Base-by-base conservation (phyloP, 2,888 invertebrate species). In the Diploptera punctata region DNA sequence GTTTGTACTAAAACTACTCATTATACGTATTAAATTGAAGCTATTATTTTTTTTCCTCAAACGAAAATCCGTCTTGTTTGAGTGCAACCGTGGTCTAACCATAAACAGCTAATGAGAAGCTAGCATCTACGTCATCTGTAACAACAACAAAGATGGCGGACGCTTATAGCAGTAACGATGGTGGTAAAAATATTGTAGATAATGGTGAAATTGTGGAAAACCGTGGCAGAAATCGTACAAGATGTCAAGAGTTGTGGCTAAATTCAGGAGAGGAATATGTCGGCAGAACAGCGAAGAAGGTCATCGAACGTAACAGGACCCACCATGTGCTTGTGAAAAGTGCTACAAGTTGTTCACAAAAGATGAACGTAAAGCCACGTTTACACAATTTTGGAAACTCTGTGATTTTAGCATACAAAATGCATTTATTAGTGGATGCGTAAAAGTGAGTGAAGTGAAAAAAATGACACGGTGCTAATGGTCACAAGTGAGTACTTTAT, bases 181-280 rank as follows among this genome's bases (percentile, higher is more conserved):
- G n/a, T 47, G 47, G 10, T 47, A n/a, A n/a, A 47, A 47, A n/a
- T 47, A n/a, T 9, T n/a, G 47, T 13, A n/a, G n/a, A n/a, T n/a
- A n/a, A n/a, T n/a, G n/a, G n/a, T n/a, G n/a, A n/a, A n/a, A 47
- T 4, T 1, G 1, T 24, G 57, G 57, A 57, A 57, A 57, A 57
- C n/a, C 57, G 10, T 57, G 57, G 10, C 7, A 57, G 26, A 57
- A 24, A 57, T 24, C 7, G 26, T 7, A 21, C 21, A 57, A 57
- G 26, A 24, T 1, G 5, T 57, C 1, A 16, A 3, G 43, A 57
- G 18, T 13, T 26, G 10, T 19, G 60, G 57, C 21, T 5, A 33
- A 68, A 68, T 5, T 1, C 57, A 57, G 26, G 57, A 57, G 57
- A 47, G 4, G n/a, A 57, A 24, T 57, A 57, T 21, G 57, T 57